Conservation (phyloP, 1,140 invertebrate species). For the Berghia stephanieae region DNA sequence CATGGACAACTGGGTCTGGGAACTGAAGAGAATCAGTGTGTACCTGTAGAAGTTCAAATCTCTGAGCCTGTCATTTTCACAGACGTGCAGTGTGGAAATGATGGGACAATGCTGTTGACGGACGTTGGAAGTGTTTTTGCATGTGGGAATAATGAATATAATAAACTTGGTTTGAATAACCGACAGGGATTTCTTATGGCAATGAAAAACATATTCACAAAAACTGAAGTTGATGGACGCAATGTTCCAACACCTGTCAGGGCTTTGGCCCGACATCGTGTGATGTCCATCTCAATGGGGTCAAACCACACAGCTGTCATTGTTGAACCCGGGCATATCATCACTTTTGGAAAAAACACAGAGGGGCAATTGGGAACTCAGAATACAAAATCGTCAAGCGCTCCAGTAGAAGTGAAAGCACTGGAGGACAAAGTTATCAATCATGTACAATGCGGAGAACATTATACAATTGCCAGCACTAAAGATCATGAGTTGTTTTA, state of each 20-base stretch:
- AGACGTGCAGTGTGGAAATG: constrained; percentile 73
- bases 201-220: constrained; percentile 67
- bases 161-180: constrained; percentile 76
- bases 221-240: constrained; percentile 68
- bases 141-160: constrained; percentile 77
- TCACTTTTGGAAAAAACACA: constrained; percentile 75
- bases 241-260: constrained; percentile 67
- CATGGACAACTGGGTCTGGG: constrained; percentile 76
- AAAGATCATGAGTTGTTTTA: constrained; percentile 76
- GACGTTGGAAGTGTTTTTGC: constrained; percentile 74
- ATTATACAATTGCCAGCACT: constrained; percentile 75
- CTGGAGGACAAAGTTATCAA: constrained; percentile 70
- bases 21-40: constrained; percentile 70
- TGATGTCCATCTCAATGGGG: constrained; percentile 72
- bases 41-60: constrained; percentile 68
- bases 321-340: constrained; percentile 75
- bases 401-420: constrained; percentile 70
- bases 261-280: constrained; percentile 62
- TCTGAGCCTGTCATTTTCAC: constrained; percentile 69
- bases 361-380: constrained; percentile 73
- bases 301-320: constrained; percentile 73
- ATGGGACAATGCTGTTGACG: constrained; percentile 76
- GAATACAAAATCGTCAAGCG: constrained; percentile 62
- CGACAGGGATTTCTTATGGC: constrained; percentile 69
- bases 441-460: constrained; percentile 74